Base-by-base conservation (phyloP, 1,140 invertebrate species). In the Cataglyphis hispanica region DNA sequence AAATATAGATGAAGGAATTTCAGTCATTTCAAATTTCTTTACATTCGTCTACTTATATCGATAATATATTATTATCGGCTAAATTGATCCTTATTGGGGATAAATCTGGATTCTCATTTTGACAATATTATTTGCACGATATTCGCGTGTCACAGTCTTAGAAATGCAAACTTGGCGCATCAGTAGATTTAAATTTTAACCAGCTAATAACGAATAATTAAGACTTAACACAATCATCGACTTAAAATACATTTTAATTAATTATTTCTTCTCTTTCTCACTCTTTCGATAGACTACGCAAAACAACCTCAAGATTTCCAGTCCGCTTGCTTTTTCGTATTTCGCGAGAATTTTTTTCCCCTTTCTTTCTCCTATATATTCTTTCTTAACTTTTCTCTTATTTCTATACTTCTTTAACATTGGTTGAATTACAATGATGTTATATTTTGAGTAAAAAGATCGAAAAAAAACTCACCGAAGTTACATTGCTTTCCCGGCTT, bases 151-250 rank as follows among this genome's bases (percentile, higher is more conserved):
- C 31, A 85, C 34, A 10, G 2, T 13, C 1, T n/a, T 56, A 69
- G 31, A 76, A 56, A 92, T 92, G 91, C 91, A 93, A 94, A 93
- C 93, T 88, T 90, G 88, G 81, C 84, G 85, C 70, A 58, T 84
- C 76, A 70, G 75, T 77, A 85, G 61, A 91, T 72, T 89, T 93
- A 92, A 92, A 88, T 61, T 56, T 40, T 50, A 61, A 90, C 92
- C 91, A 94, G 92, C 90, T 92, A 91, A 93, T 92, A 91, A 91
- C 92, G 91, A 94, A 94, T 91, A 94, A 93, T 50, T 50, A 3
- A 50, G 46, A 19, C 92, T 94, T 93, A 91, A 93, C 90, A 93
- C 93, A 91, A 92, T 90, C 90, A 86, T 89, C 75, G 86, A 88
- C 85, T 92, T 92, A 92, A 94, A 94, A 94, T 92, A 83, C 91